Evolutionary conservation across 2,113 vertebrate species (phyloP).

Genomic region (Ptyas mucosa): DNA sequence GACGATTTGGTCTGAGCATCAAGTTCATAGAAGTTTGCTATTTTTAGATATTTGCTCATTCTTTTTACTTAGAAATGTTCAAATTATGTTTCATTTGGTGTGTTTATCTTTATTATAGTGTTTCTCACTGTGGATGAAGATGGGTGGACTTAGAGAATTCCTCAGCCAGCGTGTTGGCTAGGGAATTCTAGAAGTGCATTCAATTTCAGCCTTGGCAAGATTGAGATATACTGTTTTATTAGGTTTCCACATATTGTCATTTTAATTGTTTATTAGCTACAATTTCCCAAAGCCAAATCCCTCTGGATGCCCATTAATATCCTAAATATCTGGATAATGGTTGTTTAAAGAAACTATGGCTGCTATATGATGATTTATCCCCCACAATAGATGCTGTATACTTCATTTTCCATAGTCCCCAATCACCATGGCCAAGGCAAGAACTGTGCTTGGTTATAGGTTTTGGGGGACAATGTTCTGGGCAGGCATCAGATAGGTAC

Average conservation of each 20-base stretch:
- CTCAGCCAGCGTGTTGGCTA: background rate
- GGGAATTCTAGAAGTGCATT: background rate
- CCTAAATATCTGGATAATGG: background rate
- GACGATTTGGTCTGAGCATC: too few relatives aligned
- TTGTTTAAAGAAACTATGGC: background rate
- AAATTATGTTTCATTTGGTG: background rate
- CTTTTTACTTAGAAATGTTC: background rate
- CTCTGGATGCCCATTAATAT: background rate
- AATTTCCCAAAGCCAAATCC: background rate
- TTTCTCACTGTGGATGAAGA: background rate
- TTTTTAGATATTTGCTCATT: too few relatives aligned
- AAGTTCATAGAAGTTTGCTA: too few relatives aligned
- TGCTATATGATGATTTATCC: background rate
- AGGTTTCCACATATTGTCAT: background rate
- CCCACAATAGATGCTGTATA: background rate
- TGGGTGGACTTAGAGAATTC: background rate
- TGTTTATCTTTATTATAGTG: background rate
- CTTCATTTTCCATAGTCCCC: background rate
- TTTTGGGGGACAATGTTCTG: background rate
- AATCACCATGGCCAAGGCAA: background rate
- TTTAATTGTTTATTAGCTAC: background rate
- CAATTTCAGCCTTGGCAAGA: background rate
- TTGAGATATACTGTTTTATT: background rate
- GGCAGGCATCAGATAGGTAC: background rate
- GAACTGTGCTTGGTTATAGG: background rate